A percentile compares a stretch with the other conserved stretches of the same genome.
Evolutionary conservation across 2,797 vertebrate genomes (phyloP).

Genomic region (Glyptemys insculpta): DNA sequence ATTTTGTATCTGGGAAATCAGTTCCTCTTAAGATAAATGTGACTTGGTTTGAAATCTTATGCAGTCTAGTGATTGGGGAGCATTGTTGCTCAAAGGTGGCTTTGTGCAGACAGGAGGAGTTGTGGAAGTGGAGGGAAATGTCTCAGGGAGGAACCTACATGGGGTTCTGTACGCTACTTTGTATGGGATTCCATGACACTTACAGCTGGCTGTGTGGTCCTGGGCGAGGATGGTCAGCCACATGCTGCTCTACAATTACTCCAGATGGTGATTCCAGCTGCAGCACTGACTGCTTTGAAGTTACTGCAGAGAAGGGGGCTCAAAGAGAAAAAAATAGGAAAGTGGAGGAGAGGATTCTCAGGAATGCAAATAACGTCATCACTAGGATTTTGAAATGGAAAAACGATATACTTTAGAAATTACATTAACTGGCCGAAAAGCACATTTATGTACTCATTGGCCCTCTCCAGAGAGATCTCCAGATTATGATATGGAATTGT

Average conservation of each 20-base stretch:
- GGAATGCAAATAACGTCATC: background rate
- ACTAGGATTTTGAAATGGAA: background rate
- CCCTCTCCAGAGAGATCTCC: conserved; percentile 5
- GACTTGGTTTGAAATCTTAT: no score
- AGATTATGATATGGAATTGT: conserved; percentile 15
- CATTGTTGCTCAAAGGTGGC: no score
- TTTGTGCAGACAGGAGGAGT: no score
- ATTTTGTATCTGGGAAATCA: no score
- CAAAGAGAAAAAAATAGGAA: background rate
- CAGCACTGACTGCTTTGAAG: background rate
- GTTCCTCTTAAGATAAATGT: no score
- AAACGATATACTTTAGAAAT: background rate
- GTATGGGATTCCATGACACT: no score
- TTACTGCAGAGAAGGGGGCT: background rate
- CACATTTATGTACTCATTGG: background rate
- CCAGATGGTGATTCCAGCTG: no score
- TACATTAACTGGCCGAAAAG: background rate
- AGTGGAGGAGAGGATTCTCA: background rate
- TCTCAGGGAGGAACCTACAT: background rate
- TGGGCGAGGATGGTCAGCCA: background rate
- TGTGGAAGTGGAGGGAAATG: no score
- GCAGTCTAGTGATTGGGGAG: no score
- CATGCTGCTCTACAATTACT: background rate
- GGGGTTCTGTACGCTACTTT: background rate
- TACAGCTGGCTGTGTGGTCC: background rate